Conservation (phyloP, 2,888 invertebrate species). For the Panzeria rudis region DNA sequence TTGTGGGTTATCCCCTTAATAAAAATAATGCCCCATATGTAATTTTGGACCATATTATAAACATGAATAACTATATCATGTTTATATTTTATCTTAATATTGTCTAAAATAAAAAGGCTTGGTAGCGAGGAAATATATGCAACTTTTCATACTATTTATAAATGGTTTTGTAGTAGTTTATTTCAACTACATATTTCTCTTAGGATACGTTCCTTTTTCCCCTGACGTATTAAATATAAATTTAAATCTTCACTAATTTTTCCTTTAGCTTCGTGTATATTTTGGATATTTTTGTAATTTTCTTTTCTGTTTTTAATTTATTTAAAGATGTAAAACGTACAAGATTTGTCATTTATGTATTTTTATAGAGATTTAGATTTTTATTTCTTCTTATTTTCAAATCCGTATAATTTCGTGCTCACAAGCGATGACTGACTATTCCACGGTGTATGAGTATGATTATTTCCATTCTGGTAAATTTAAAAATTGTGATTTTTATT, state of each 20-base stretch:
- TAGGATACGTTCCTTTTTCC: constrained; percentile 23
- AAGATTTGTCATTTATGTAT: constrained; percentile 69
- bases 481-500: constrained; percentile 61
- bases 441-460: constrained; percentile 5
- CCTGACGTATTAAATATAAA: constrained; percentile 28
- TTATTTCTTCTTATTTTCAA: constrained; percentile 50
- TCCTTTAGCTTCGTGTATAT: constrained; percentile 36
- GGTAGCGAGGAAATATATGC: too few species aligned
- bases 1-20: too few species aligned
- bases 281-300: constrained; percentile 51
- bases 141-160: too few species aligned
- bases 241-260: constrained; percentile 66
- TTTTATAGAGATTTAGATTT: constrained; percentile 64
- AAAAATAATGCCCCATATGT: too few species aligned
- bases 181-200: too few species aligned
- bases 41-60: too few species aligned
- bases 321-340: constrained; percentile 44
- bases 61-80: too few species aligned
- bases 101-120: too few species aligned
- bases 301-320: constrained; percentile 49
- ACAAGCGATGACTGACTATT: background rate
- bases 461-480: constrained; percentile 34
- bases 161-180: too few species aligned
- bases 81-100: too few species aligned
- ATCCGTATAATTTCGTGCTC: constrained; percentile 29